A percentile compares a stretch with the other conserved stretches of the same genome.
Evolutionary conservation across 2,113 vertebrate genomes (phyloP).

Genomic region (Morone chrysops): DNA sequence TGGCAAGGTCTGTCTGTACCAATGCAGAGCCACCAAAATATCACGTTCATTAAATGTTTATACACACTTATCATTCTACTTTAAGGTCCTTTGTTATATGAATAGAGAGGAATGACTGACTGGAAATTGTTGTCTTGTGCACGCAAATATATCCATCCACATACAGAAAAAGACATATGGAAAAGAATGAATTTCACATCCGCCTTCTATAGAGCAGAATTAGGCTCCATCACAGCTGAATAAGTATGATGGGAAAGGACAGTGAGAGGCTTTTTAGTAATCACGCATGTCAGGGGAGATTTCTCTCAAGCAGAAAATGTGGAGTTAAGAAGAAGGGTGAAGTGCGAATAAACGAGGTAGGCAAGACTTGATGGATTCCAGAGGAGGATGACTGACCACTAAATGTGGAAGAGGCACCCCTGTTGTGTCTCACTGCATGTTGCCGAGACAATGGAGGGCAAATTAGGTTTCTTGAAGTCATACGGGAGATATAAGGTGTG

Average conservation of each 20-base stretch:
- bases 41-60: conserved; percentile 41
- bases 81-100: conserved; percentile 2
- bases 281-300: conserved; percentile 72
- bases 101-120: conserved; percentile 7
- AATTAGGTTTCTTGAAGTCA: conserved; percentile 68
- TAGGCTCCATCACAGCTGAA: conserved; percentile 78
- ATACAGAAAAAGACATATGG: conserved; percentile 58
- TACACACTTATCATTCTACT: conserved; percentile 16
- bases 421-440: conserved; percentile 64
- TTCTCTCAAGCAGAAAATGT: conserved; percentile 74
- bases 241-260: conserved; percentile 79
- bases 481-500: conserved; percentile 58
- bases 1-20: not conserved
- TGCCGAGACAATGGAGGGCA: conserved; percentile 57
- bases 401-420: conserved; percentile 75
- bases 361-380: conserved; percentile 75
- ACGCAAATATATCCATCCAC: conserved; percentile 44
- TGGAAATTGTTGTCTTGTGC: conserved; percentile 38
- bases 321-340: conserved; percentile 69
- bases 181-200: conserved; percentile 63
- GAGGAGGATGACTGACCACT: conserved; percentile 77
- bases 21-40: conserved; percentile 20
- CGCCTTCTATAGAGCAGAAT: conserved; percentile 62
- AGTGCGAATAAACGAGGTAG: conserved; percentile 67
- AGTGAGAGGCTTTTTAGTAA: conserved; percentile 77